Conservation (phyloP, 2,113 vertebrate genomes). For the Poeciliopsis prolifica region DNA sequence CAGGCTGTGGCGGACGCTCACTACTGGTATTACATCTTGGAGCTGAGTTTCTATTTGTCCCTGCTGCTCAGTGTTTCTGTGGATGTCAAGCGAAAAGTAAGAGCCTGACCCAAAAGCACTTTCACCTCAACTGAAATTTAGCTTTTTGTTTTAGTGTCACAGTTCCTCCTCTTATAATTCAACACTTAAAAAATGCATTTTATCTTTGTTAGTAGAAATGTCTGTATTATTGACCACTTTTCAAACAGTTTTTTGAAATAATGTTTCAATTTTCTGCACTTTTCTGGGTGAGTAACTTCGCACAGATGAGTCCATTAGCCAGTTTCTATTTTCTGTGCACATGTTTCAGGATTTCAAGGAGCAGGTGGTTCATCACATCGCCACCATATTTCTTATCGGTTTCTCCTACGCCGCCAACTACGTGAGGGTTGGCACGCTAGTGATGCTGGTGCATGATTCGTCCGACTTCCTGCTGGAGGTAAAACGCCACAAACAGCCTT, state of each 20-base stretch:
- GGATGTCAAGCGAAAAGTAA: conserved; percentile 93
- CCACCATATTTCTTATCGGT: conserved; percentile 86
- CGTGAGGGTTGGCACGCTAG: conserved; percentile 87
- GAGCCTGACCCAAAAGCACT: conserved; percentile 28
- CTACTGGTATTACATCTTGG: conserved; percentile 90
- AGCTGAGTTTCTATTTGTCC: conserved; percentile 90
- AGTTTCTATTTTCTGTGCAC: conserved; percentile 13
- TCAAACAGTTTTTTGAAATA: background rate
- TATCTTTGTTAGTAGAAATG: background rate
- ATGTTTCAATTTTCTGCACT: background rate
- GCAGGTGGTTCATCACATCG: conserved; percentile 89
- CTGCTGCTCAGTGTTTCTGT: conserved; percentile 88
- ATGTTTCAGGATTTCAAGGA: conserved; percentile 88
- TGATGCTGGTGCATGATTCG: conserved; percentile 90
- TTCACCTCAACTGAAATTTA: background rate
- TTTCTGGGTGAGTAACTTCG: background rate
- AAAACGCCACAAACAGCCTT: conserved; percentile 13
- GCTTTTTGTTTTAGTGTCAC: background rate
- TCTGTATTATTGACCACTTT: background rate
- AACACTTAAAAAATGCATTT: background rate
- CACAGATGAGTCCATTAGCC: background rate
- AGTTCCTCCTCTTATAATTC: background rate
- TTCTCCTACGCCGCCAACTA: conserved; percentile 93
- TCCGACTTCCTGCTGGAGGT: conserved; percentile 89
- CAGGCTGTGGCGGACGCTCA: conserved; percentile 82